Base-by-base conservation (phyloP, 2,888 invertebrate genomes). In the Monochamus alternatus region DNA sequence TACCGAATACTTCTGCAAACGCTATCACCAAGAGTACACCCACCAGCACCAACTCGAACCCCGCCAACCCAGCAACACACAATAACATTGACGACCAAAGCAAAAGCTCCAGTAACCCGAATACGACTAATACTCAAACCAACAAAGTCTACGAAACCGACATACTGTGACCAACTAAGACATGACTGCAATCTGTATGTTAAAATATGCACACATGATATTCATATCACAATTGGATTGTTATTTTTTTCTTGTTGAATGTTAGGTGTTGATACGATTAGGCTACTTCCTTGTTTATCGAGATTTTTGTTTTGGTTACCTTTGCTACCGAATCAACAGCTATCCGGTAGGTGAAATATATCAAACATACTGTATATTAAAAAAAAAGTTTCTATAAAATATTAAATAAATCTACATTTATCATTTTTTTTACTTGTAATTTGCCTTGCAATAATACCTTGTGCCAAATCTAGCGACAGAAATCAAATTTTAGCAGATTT, bases 91-190 rank as follows among this genome's bases (percentile, higher is more conserved):
- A 77, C 65, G 77, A 82, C 69, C 78, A 76, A 76, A 81, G 80
- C 60, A 75, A 75, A 43, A 75, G 74, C 66, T 74, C 75, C 64
- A 75, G 63, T 22, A 65, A 73, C n/a, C 14, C 64, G 75, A 81
- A 81, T 74, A 80, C 83, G 73, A 84, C 83, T 79, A 76, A 87
- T 87, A 91, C 93, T 81, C 80, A 80, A 67, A 94, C 94, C 76
- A 94, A 93, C 67, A 95, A 96, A 90, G 94, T 96, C 83, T 97
- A 97, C 89, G 97, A 97, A 91, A 97, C 97, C 83, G 97, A 97
- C 89, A 97, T 97, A 91, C 95, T 97, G 93, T 97, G 95, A 95
- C 93, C 90, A 89, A 81, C 76, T 76, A 78, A 74, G 75, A 77
- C 62, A 60, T 59, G 67, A 63, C 78, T 83, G 83, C 84, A 83